phyloP scores from a whole-genome alignment of 2,888 invertebrate species.

The Nephrotoma flavescens region DNA sequence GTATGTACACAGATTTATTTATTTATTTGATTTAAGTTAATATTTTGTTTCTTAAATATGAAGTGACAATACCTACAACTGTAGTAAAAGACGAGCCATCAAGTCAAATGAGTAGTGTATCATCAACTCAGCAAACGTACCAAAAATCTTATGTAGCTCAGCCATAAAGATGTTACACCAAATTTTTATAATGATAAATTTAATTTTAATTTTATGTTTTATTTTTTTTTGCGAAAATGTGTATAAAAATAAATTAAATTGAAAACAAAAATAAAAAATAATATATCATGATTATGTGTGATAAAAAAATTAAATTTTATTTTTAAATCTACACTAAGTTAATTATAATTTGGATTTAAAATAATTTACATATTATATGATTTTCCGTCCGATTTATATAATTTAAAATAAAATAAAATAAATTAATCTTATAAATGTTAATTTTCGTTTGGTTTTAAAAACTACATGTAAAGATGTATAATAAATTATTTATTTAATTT shows the following conservation, averaged over 20 bases:
- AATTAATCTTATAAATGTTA: neutral
- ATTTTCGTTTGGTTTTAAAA: neutral
- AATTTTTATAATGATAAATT: neutral
- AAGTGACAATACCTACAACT: constrained; percentile 9
- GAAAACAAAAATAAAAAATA: neutral
- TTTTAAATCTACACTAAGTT: neutral
- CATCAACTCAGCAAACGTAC: constrained; percentile 10
- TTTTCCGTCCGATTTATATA: neutral
- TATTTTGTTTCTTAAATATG: neutral
- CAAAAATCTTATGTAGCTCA: constrained; percentile 5
- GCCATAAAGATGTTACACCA: neutral
- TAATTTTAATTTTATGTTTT: neutral
- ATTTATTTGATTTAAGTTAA: neutral
- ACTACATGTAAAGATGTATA: neutral
- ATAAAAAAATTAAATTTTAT: neutral
- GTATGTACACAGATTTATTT: constrained; percentile 9
- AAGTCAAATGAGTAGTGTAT: constrained; percentile 9
- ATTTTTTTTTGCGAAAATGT: neutral
- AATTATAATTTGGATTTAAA: neutral
- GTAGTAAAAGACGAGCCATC: constrained; percentile 11
- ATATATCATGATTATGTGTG: neutral
- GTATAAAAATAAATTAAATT: neutral
- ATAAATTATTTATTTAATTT: neutral
- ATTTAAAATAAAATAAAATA: neutral
- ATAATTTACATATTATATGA: neutral